Evolutionary conservation across 2,797 vertebrate species (phyloP).

Genomic region (Chelon auratus): DNA sequence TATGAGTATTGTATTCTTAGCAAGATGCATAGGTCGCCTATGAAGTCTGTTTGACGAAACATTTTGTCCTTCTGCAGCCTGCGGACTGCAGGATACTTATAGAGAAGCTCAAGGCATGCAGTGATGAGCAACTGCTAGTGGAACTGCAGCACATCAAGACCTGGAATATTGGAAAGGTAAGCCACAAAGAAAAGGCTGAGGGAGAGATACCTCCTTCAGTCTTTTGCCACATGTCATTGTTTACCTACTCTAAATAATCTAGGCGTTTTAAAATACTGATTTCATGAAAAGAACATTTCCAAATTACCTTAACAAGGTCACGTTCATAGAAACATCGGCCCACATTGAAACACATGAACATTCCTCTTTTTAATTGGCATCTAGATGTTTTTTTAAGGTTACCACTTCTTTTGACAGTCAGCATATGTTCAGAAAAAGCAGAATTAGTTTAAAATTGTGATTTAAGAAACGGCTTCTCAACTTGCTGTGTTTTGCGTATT

Average conservation of each 20-base stretch:
- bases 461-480: no score
- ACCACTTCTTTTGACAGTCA: no score
- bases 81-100: slow-evolving; percentile 97
- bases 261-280: background rate
- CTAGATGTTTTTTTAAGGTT: background rate
- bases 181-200: slow-evolving; percentile 14
- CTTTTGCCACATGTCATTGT: background rate
- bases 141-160: slow-evolving; percentile 98
- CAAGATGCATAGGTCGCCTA: background rate
- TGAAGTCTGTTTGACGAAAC: slow-evolving; percentile 19
- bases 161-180: slow-evolving; percentile 98
- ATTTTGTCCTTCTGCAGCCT: slow-evolving; percentile 82
- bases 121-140: slow-evolving; percentile 94
- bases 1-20: background rate
- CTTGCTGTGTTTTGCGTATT: no score
- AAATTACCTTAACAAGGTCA: background rate
- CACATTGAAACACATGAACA: background rate
- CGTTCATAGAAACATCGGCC: background rate
- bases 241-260: no score
- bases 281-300: background rate
- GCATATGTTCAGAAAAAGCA: no score
- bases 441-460: no score
- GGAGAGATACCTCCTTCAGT: background rate
- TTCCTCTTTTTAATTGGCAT: background rate
- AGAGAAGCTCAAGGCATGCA: slow-evolving; percentile 95